Evolutionary conservation across 2,888 invertebrate species (phyloP).

Genomic region (Callimorpha dominula): DNA sequence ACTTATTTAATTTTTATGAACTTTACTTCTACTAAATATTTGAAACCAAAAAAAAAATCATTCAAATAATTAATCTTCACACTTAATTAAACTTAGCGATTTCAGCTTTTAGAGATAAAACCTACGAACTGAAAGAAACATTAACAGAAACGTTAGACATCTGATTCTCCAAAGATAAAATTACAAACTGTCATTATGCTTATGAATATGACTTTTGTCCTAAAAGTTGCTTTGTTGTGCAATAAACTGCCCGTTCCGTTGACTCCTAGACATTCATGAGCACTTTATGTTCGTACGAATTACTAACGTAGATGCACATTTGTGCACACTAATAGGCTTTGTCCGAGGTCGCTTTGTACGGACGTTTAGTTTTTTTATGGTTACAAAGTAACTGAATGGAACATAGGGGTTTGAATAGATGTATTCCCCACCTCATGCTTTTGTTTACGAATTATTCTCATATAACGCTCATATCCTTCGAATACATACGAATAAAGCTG

Average conservation of each 20-base stretch:
- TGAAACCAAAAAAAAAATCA: too few relatives aligned
- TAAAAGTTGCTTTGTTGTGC: conserved; percentile 72
- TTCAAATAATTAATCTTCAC: too few relatives aligned
- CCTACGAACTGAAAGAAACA: neutral
- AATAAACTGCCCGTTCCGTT: conserved; percentile 63
- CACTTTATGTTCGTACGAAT: conserved; percentile 49
- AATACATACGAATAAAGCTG: neutral
- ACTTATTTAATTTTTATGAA: too few relatives aligned
- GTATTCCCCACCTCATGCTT: neutral
- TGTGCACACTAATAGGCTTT: conserved; percentile 31
- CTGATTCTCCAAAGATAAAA: neutral
- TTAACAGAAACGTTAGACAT: conserved; percentile 18
- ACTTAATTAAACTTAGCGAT: too few relatives aligned
- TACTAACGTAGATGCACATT: conserved; percentile 40
- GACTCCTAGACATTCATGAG: conserved; percentile 52
- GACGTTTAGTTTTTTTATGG: conserved; percentile 16
- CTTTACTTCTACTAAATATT: too few relatives aligned
- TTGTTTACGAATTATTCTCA: neutral
- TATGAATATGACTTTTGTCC: conserved; percentile 58
- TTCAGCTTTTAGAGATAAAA: too few relatives aligned
- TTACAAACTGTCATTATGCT: conserved; percentile 12
- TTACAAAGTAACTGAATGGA: neutral
- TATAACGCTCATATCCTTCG: neutral
- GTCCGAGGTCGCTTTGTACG: conserved; percentile 23
- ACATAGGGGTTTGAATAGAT: too few relatives aligned